Evolutionary conservation across 2,888 invertebrate species (phyloP).

Genomic region (Drosophila pegasa): DNA sequence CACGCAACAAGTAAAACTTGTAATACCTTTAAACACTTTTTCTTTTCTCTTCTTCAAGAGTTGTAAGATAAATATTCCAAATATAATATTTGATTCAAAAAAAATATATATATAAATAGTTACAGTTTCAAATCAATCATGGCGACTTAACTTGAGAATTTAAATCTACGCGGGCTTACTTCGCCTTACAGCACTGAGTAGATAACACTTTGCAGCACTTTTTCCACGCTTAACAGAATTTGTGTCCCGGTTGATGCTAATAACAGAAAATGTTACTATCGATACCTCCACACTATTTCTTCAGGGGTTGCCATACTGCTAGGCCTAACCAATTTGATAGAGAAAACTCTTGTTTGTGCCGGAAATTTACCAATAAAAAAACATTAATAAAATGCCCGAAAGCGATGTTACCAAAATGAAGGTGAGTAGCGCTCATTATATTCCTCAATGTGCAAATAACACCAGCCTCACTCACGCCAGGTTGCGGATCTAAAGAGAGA

Average conservation of each 20-base stretch:
- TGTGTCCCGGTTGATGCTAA: background rate
- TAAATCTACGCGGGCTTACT: background rate
- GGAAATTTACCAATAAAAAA: conserved; percentile 27
- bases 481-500: conserved; percentile 94
- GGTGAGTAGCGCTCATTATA: conserved; percentile 50
- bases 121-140: background rate
- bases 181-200: conserved; percentile 14
- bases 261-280: background rate
- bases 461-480: conserved; percentile 82
- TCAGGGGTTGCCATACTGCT: conserved; percentile 25
- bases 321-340: background rate
- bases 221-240: background rate
- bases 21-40: too few relatives aligned
- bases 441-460: background rate
- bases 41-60: too few relatives aligned
- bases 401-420: conserved; percentile 84
- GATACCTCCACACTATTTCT: background rate
- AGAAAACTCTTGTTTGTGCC: conserved; percentile 38
- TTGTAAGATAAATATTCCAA: too few relatives aligned
- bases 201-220: background rate
- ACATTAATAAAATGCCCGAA: conserved; percentile 79
- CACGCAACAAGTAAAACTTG: too few relatives aligned
- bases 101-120: background rate
- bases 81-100: too few relatives aligned
- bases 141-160: background rate